A percentile compares a stretch with the other conserved stretches of the same genome.
Conservation (phyloP, 37 sponge, comb jelly and placozoan genomes). For the Petrosia ficiformis region DNA sequence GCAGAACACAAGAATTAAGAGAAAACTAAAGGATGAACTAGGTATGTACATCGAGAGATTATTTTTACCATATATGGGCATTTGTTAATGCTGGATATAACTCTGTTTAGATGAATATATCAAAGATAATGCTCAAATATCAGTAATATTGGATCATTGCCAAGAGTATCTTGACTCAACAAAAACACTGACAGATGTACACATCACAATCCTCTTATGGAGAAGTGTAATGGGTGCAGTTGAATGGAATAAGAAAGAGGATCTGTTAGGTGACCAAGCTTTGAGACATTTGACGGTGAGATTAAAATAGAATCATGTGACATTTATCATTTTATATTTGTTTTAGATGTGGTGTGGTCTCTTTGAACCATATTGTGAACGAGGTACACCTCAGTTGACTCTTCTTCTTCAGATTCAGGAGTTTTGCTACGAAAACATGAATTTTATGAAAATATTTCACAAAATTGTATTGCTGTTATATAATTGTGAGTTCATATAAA, state of each 20-base stretch:
- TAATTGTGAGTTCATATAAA: slow-evolving; percentile 71
- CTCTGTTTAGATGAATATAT: slow-evolving; percentile 20
- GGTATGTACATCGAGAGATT: background rate
- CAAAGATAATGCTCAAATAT: background rate
- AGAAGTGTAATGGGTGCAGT: slow-evolving; percentile 59
- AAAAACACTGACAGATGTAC: slow-evolving; percentile 47
- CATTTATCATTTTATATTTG: no score
- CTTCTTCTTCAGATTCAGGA: slow-evolving; percentile 89
- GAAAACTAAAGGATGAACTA: slow-evolving; percentile 31
- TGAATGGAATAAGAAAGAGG: slow-evolving; percentile 91
- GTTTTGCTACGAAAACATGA: slow-evolving; percentile 88
- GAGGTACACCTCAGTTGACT: slow-evolving; percentile 76
- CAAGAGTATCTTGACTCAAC: slow-evolving; percentile 44
- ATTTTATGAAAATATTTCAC: slow-evolving; percentile 88
- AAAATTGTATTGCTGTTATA: slow-evolving; percentile 90
- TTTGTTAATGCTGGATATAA: slow-evolving; percentile 1
- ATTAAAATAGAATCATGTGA: no score
- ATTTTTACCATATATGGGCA: background rate
- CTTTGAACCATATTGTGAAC: slow-evolving; percentile 70
- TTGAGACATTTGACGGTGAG: slow-evolving; percentile 72
- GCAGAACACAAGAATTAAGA: slow-evolving; percentile 32
- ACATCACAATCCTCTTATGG: slow-evolving; percentile 65
- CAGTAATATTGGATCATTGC: slow-evolving; percentile 44
- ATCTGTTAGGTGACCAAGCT: slow-evolving; percentile 79
- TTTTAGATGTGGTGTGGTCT: slow-evolving; percentile 41